A percentile compares a stretch with the other conserved stretches of the same genome.
Conservation (phyloP, 2,113 vertebrate species). For the Pteruthius melanotis region DNA sequence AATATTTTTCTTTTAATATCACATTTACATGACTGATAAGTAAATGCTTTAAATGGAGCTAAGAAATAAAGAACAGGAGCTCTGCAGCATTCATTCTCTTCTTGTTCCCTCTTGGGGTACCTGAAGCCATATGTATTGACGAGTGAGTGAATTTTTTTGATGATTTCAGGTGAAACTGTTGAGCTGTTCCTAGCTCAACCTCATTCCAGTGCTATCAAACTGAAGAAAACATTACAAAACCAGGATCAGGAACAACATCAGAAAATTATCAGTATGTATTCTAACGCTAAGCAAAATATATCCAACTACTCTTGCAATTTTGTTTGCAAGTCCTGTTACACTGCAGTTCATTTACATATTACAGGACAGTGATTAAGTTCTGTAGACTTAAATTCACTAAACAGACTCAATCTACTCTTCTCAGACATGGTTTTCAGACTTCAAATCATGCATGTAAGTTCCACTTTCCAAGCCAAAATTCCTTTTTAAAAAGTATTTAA, state of each 20-base stretch:
- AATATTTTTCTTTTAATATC: neutral
- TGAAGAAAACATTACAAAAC: neutral
- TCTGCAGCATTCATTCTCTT: neutral
- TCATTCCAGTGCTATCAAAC: neutral
- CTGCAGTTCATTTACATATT: neutral
- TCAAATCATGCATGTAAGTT: neutral
- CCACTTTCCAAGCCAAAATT: neutral
- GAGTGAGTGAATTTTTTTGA: neutral
- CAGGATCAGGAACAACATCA: neutral
- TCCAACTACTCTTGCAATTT: neutral
- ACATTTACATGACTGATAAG: neutral
- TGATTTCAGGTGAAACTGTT: neutral
- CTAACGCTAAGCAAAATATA: neutral
- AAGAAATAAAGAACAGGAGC: neutral
- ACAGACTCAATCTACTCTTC: neutral
- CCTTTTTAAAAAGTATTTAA: neutral
- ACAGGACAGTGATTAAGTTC: neutral
- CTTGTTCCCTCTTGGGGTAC: neutral
- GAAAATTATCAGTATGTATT: neutral
- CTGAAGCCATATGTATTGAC: neutral
- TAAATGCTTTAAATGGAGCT: neutral
- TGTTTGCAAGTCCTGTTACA: neutral
- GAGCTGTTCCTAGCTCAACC: neutral
- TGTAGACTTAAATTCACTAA: neutral
- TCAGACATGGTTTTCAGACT: neutral